Percentiles rank a stretch among this genome's conserved stretches.
These are phyloP conservation scores for Amphipyra tragopoginis DNA, from an alignment of 2,888 invertebrate genomes.

Conservation along the genomic window DNA sequence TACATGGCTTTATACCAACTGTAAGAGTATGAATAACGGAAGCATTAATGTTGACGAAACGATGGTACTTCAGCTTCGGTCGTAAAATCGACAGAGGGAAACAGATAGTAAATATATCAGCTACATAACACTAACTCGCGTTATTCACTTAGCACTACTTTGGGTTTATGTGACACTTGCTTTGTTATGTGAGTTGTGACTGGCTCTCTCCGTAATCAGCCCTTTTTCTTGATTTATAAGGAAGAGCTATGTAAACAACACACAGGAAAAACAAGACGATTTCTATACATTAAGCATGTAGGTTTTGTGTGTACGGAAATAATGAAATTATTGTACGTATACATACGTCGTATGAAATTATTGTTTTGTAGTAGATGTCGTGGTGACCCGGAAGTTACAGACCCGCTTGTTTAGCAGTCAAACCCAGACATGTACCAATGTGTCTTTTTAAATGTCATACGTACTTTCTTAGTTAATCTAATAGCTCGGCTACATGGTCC, in stretches of 20 bases:
- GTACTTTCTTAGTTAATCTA: no score
- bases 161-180: conserved; percentile 48
- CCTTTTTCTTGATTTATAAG: conserved; percentile 36
- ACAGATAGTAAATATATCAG: conserved; percentile 39
- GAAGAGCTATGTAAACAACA: conserved; percentile 25
- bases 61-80: conserved; percentile 14
- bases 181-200: conserved; percentile 38
- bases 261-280: conserved; percentile 27
- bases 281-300: not conserved
- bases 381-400: no score
- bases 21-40: not conserved
- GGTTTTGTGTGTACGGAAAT: not conserved
- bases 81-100: conserved; percentile 34
- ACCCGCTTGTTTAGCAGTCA: no score
- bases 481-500: no score
- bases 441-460: no score
- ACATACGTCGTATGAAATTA: no score
- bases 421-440: no score
- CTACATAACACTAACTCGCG: conserved; percentile 38
- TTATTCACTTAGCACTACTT: conserved; percentile 52
- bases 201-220: conserved; percentile 41
- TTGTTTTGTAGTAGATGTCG: no score
- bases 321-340: not conserved
- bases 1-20: not conserved
- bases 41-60: conserved; percentile 8